phyloP scores from a whole-genome alignment of 2,888 invertebrate species.

The Hyppa rectilinea region DNA sequence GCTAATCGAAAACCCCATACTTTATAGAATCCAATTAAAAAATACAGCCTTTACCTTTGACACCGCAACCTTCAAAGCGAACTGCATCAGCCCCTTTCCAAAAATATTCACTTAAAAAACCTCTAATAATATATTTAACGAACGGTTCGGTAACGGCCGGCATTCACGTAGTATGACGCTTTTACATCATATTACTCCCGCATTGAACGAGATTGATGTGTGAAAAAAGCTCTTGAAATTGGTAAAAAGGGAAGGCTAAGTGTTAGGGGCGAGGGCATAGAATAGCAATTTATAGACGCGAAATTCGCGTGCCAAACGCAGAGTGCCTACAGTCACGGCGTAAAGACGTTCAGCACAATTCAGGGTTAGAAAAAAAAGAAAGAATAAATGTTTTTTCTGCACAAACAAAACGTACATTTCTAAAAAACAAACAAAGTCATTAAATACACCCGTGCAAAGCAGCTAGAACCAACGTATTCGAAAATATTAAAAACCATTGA shows the following conservation, averaged over 20 bases:
- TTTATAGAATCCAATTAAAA: conserved; percentile 32
- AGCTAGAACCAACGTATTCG: too few relatives aligned
- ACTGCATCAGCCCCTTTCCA: conserved; percentile 45
- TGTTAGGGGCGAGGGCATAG: conserved; percentile 79
- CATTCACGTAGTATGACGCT: conserved; percentile 77
- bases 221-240: conserved; percentile 89
- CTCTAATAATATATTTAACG: conserved; percentile 68
- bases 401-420: too few relatives aligned
- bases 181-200: conserved; percentile 85
- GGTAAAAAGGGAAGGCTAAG: conserved; percentile 90
- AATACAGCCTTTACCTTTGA: conserved; percentile 16
- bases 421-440: too few relatives aligned
- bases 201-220: conserved; percentile 89
- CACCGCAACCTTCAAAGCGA: conserved; percentile 33
- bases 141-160: conserved; percentile 70
- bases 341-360: neutral
- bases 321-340: neutral
- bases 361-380: too few relatives aligned
- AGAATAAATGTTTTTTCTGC: too few relatives aligned
- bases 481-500: too few relatives aligned
- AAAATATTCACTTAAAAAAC: conserved; percentile 60
- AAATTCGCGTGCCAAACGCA: neutral
- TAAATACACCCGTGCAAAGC: too few relatives aligned
- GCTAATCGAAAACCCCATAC: neutral
- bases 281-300: conserved; percentile 19